These are phyloP conservation scores for Anticlea derivata DNA, from an alignment of 2,888 invertebrate genomes.

Conservation along the genomic window DNA sequence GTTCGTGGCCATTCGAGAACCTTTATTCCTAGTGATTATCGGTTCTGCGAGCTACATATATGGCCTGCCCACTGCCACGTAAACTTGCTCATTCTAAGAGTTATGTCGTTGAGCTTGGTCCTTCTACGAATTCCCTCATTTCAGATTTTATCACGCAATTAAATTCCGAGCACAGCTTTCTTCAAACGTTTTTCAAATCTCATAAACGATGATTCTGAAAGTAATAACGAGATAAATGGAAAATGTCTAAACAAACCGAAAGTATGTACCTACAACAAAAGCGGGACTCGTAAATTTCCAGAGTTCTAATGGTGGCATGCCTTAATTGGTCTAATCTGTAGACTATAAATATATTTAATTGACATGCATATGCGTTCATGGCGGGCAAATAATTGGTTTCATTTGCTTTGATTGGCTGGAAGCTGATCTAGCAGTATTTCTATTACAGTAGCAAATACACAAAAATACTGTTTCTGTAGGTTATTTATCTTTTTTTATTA, in stretches of 20 bases:
- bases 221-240: background rate
- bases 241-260: constrained; percentile 20
- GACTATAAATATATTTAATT: constrained; percentile 49
- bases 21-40: no score
- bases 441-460: background rate
- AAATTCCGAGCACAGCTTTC: no score
- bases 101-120: no score
- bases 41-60: no score
- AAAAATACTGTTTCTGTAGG: no score
- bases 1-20: no score
- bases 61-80: no score
- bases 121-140: no score
- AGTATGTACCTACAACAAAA: constrained; percentile 23
- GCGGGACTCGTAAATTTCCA: constrained; percentile 20
- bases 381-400: constrained; percentile 44
- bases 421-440: constrained; percentile 1
- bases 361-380: constrained; percentile 41
- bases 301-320: constrained; percentile 39
- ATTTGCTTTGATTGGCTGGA: constrained; percentile 7
- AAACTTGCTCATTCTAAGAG: no score
- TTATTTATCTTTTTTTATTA: no score
- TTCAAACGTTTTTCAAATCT: no score
- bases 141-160: no score
- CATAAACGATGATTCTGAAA: background rate
- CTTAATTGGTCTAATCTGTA: constrained; percentile 44